Conservation (phyloP, 1,140 invertebrate genomes). For the Leptoteleia sp. region DNA sequence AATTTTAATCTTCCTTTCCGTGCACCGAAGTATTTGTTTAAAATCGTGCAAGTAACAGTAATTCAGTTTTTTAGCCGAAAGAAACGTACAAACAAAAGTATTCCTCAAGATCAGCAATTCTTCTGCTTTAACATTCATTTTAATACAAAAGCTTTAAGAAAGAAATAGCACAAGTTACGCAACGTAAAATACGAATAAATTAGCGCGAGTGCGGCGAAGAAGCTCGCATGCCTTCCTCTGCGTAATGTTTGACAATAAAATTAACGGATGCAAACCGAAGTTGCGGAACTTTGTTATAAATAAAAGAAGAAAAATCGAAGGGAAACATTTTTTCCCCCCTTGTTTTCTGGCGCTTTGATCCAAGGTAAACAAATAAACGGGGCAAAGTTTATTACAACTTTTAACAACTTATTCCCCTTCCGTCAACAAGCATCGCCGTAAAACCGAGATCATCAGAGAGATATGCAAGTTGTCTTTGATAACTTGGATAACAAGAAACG, state of each 20-base stretch:
- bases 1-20: too few relatives aligned
- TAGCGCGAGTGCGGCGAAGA: too few relatives aligned
- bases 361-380: constrained; percentile 26
- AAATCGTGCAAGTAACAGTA: too few relatives aligned
- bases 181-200: constrained; percentile 13
- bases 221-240: too few relatives aligned
- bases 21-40: too few relatives aligned
- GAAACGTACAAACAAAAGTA: too few relatives aligned
- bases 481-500: constrained; percentile 5
- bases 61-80: too few relatives aligned
- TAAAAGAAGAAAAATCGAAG: neutral
- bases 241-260: neutral
- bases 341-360: neutral
- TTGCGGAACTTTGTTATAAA: neutral
- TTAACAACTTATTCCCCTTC: constrained; percentile 8
- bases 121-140: too few relatives aligned
- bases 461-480: constrained; percentile 21
- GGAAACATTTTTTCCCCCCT: neutral
- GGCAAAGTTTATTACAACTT: constrained; percentile 28
- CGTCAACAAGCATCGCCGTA: constrained; percentile 22
- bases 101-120: too few relatives aligned
- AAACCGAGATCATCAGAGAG: constrained; percentile 21
- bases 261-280: neutral
- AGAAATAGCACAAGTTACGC: too few relatives aligned
- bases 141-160: too few relatives aligned